Percentiles rank a stretch among this genome's conserved stretches.
phyloP scores from a whole-genome alignment of 2,888 invertebrate species.

The Melinaea menophilus region DNA sequence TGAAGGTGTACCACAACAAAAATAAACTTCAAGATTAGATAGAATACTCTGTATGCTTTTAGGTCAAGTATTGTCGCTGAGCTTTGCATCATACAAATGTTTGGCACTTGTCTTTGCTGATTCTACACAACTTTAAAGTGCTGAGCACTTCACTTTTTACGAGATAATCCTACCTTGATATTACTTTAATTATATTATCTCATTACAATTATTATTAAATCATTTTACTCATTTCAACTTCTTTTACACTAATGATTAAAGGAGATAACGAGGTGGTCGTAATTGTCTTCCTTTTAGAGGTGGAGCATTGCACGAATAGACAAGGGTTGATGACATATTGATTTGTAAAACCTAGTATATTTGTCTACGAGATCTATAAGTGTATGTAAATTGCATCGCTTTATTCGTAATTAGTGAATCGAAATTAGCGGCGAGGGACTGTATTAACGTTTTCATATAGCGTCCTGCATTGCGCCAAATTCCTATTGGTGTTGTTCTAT shows the following conservation, averaged over 20 bases:
- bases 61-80: constrained; percentile 37
- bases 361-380: background rate
- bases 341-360: constrained; percentile 12
- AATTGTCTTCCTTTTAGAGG: too few species aligned
- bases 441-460: constrained; percentile 57
- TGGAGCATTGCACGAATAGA: background rate
- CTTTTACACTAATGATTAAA: too few species aligned
- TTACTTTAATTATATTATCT: constrained; percentile 10
- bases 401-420: constrained; percentile 56
- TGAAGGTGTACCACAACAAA: constrained; percentile 30
- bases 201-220: background rate
- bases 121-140: constrained; percentile 28
- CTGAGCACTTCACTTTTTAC: constrained; percentile 25
- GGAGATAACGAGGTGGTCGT: too few species aligned
- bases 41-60: constrained; percentile 36
- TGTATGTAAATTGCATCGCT: constrained; percentile 41
- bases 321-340: constrained; percentile 13
- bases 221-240: too few species aligned
- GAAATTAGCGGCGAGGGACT: constrained; percentile 60
- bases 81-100: constrained; percentile 37
- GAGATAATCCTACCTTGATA: constrained; percentile 27
- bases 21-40: constrained; percentile 35
- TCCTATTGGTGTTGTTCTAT: constrained; percentile 59
- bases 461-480: constrained; percentile 75
- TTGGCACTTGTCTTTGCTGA: constrained; percentile 33